These are phyloP conservation scores for Crenuchus spilurus DNA, from an alignment of 2,797 vertebrate species.

Conservation along the genomic window DNA sequence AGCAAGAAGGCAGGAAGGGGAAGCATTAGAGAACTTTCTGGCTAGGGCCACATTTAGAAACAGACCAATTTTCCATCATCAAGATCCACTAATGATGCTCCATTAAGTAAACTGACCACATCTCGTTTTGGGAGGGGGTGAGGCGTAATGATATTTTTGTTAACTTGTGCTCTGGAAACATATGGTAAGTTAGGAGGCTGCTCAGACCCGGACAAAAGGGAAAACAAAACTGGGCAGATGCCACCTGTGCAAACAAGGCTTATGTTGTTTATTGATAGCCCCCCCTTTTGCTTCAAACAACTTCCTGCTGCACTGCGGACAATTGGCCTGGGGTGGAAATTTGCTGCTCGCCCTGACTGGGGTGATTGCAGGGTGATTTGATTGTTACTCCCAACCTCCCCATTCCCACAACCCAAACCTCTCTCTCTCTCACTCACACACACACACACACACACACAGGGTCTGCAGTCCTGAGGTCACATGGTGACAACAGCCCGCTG, in stretches of 20 bases:
- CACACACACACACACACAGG: constrained; percentile 15
- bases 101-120: constrained; percentile 64
- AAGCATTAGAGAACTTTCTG: constrained; percentile 64
- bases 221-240: constrained; percentile 69
- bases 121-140: constrained; percentile 46
- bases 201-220: constrained; percentile 68
- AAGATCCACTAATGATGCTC: constrained; percentile 69
- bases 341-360: constrained; percentile 49
- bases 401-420: neutral
- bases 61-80: constrained; percentile 74
- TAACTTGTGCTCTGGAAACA: constrained; percentile 69
- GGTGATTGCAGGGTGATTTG: constrained; percentile 54
- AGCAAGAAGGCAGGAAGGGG: constrained; percentile 18
- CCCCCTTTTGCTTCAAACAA: constrained; percentile 54
- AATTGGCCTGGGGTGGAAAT: constrained; percentile 57
- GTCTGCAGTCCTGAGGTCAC: constrained; percentile 56
- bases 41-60: constrained; percentile 67
- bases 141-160: constrained; percentile 67
- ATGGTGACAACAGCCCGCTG: constrained; percentile 67
- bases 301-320: constrained; percentile 59
- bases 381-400: neutral
- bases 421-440: constrained; percentile 10
- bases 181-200: constrained; percentile 64
- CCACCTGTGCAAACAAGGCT: constrained; percentile 79
- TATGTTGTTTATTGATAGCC: constrained; percentile 64